phyloP scores from a whole-genome alignment of 2,888 invertebrate species.

The Crioceris asparagi region DNA sequence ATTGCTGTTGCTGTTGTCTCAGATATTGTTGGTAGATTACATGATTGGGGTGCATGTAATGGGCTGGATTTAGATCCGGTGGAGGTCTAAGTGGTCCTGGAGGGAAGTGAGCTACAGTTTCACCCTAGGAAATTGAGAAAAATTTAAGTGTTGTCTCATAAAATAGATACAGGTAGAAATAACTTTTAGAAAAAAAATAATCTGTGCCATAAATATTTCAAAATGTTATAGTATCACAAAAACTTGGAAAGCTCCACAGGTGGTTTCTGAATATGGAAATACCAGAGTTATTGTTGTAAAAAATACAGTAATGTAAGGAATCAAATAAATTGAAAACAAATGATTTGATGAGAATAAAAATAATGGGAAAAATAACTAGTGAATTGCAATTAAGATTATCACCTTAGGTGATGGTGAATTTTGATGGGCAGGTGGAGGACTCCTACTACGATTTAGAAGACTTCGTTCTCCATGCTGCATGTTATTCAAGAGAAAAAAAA shows the following conservation, averaged over 20 bases:
- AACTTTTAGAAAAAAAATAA: neutral
- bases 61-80: slow-evolving; percentile 39
- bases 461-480: slow-evolving; percentile 46
- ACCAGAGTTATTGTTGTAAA: no score
- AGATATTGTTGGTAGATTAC: slow-evolving; percentile 47
- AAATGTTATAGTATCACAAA: no score
- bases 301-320: no score
- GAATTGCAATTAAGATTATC: no score
- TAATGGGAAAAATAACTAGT: no score
- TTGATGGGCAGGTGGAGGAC: slow-evolving; percentile 79
- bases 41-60: slow-evolving; percentile 44
- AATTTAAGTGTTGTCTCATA: no score
- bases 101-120: slow-evolving; percentile 43
- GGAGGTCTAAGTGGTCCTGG: slow-evolving; percentile 34
- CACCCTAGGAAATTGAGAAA: slow-evolving; percentile 38
- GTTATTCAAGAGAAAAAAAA: slow-evolving; percentile 34
- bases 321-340: no score
- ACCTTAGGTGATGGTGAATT: slow-evolving; percentile 47
- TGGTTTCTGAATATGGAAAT: no score
- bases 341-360: no score
- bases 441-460: slow-evolving; percentile 44
- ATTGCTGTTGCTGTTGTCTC: slow-evolving; percentile 36
- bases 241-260: no score
- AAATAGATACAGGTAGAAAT: neutral
- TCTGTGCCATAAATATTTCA: no score